Evolutionary conservation across 2,797 vertebrate species (phyloP).

Genomic region (Morelia viridis): DNA sequence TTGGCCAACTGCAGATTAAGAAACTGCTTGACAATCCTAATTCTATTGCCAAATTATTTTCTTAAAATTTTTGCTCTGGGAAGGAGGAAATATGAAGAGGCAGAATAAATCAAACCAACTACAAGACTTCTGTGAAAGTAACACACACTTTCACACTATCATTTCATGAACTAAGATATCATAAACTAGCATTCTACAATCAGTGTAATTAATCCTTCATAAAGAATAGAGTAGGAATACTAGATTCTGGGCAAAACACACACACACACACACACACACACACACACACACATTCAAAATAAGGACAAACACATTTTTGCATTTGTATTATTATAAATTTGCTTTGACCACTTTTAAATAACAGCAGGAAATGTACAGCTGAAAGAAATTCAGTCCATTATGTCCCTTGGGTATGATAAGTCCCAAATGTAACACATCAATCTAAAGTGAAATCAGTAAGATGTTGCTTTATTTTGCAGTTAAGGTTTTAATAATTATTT

Average conservation of each 20-base stretch:
- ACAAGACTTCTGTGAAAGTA: conserved; percentile 13
- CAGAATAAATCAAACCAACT: neutral
- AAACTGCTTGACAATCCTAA: neutral
- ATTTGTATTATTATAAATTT: neutral
- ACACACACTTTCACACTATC: neutral
- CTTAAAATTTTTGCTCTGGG: neutral
- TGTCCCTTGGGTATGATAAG: neutral
- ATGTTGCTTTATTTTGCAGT: neutral
- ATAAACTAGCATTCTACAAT: neutral
- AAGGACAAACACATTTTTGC: neutral
- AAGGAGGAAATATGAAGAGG: neutral
- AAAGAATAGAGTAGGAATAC: neutral
- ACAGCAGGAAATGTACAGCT: conserved; percentile 8
- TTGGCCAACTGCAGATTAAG: neutral
- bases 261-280: no score
- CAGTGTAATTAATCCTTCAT: neutral
- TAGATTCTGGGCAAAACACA: neutral
- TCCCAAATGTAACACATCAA: conserved; percentile 9
- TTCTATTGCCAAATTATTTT: conserved; percentile 26
- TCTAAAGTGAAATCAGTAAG: neutral
- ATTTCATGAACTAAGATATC: accelerated
- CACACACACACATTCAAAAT: neutral
- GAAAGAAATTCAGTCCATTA: neutral
- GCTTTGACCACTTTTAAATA: conserved; percentile 3
- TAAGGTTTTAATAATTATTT: neutral